Conservation (phyloP, 1,140 invertebrate genomes). For the Listronotus oregonensis region DNA sequence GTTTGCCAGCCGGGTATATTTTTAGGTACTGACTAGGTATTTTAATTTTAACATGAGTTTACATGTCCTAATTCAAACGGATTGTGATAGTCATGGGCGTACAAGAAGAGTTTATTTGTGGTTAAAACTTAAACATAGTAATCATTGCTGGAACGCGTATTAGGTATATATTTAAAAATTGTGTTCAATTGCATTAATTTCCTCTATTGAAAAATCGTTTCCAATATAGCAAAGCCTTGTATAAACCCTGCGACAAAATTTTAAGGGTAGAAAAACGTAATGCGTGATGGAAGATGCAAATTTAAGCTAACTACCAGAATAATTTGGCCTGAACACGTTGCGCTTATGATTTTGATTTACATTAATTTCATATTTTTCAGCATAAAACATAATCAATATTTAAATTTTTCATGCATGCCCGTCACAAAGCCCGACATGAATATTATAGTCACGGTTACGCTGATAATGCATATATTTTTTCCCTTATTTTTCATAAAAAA, state of each 20-base stretch:
- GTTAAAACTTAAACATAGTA: no score
- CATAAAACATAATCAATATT: constrained; percentile 54
- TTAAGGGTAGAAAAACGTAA: constrained; percentile 37
- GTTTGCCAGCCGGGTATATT: no score
- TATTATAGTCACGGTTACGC: constrained; percentile 42
- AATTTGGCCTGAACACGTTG: constrained; percentile 56
- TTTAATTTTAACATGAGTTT: no score
- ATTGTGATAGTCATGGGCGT: no score
- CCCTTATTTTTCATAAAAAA: background rate
- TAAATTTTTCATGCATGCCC: constrained; percentile 47
- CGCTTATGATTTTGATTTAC: constrained; percentile 57
- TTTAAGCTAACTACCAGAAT: constrained; percentile 54
- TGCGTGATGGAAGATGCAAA: constrained; percentile 55
- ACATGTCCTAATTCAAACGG: no score
- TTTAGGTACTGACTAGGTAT: no score
- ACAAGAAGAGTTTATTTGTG: no score
- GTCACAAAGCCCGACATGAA: constrained; percentile 24
- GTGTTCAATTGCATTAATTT: no score
- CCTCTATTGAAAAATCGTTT: background rate
- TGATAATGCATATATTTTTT: constrained; percentile 32
- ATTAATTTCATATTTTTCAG: constrained; percentile 58
- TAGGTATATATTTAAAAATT: no score
- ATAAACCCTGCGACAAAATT: constrained; percentile 21
- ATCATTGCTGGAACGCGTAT: no score
- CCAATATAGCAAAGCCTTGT: constrained; percentile 13